Percentiles rank a stretch among this genome's conserved stretches.
Evolutionary conservation across 1,140 invertebrate genomes (phyloP).

Genomic region (Drosophila subobscura): DNA sequence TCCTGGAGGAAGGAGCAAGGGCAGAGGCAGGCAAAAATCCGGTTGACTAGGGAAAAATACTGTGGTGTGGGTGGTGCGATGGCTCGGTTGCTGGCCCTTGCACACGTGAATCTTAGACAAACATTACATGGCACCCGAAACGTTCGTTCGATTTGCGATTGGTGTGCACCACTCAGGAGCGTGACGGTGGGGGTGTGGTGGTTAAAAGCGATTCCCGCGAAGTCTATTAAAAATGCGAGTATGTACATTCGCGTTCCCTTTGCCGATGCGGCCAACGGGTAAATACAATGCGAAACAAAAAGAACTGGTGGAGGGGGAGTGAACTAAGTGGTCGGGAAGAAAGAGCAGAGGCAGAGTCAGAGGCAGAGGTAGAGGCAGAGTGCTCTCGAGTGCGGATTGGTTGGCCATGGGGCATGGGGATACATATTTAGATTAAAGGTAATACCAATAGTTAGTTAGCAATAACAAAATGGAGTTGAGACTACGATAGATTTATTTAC

Average conservation of each 20-base stretch:
- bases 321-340: not conserved
- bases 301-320: not conserved
- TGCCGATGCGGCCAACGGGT: slow-evolving; percentile 28
- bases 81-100: slow-evolving; percentile 6
- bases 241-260: slow-evolving; percentile 42
- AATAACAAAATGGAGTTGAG: no score
- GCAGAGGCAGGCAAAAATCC: slow-evolving; percentile 10
- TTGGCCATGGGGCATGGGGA: no score
- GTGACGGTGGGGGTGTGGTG: slow-evolving; percentile 2
- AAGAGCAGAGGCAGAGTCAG: slow-evolving; percentile 9
- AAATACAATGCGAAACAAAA: slow-evolving; percentile 34
- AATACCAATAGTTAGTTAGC: no score
- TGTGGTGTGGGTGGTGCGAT: not conserved
- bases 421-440: no score
- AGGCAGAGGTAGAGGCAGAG: no score
- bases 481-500: no score
- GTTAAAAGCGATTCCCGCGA: slow-evolving; percentile 18
- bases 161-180: not conserved
- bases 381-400: no score
- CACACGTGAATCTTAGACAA: slow-evolving; percentile 75
- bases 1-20: not conserved
- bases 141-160: slow-evolving; percentile 46
- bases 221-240: slow-evolving; percentile 73
- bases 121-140: slow-evolving; percentile 61
- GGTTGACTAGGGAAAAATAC: slow-evolving; percentile 4